Conservation (phyloP, 2,888 invertebrate species). For the Athalia cordata region DNA sequence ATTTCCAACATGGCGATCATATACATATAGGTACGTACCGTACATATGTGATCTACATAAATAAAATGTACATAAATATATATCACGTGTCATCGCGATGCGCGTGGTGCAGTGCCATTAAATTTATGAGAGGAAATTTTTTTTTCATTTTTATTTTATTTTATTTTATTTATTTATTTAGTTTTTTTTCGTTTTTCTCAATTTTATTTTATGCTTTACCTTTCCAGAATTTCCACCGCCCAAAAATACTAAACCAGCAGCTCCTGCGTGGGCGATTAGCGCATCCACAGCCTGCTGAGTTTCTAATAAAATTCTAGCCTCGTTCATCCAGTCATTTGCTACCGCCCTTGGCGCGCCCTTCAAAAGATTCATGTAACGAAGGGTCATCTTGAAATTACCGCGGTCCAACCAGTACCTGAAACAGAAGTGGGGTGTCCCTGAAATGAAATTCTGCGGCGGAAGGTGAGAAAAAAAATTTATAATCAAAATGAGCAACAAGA, state of each 20-base stretch:
- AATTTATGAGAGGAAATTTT: too few relatives aligned
- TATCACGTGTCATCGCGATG: too few relatives aligned
- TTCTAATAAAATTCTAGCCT: conserved; percentile 88
- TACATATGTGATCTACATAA: too few relatives aligned
- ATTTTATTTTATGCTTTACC: conserved; percentile 54
- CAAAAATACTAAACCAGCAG: conserved; percentile 79
- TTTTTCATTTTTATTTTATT: too few relatives aligned
- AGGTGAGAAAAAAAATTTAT: too few relatives aligned
- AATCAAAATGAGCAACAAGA: too few relatives aligned
- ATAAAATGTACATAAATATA: too few relatives aligned
- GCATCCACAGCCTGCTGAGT: conserved; percentile 93
- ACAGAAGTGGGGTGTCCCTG: conserved; percentile 34
- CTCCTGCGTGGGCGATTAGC: conserved; percentile 91
- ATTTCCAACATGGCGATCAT: neutral
- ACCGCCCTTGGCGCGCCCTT: conserved; percentile 91
- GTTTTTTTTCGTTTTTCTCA: too few relatives aligned
- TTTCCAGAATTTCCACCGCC: conserved; percentile 64
- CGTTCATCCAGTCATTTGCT: conserved; percentile 91
- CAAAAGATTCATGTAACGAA: conserved; percentile 90
- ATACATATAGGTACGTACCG: too few relatives aligned
- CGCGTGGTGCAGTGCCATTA: too few relatives aligned
- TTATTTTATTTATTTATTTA: too few relatives aligned
- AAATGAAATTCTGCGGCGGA: too few relatives aligned
- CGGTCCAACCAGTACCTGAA: conserved; percentile 89
- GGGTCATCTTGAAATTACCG: conserved; percentile 89